Conservation (phyloP, 2,797 vertebrate genomes). For the Borostomias antarcticus region DNA sequence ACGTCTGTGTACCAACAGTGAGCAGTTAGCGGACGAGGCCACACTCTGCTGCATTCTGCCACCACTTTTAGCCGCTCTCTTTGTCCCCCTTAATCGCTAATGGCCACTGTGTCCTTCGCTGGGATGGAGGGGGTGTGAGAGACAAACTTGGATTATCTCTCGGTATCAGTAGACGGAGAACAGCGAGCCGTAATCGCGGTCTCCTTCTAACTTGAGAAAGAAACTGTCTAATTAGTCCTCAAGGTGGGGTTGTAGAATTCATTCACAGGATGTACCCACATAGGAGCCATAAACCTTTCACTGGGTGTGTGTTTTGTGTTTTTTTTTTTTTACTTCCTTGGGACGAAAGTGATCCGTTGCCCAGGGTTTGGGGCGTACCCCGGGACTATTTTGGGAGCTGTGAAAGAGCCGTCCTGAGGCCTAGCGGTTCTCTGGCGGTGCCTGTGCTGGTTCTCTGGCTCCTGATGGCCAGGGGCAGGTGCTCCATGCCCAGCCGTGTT, state of each 20-base stretch:
- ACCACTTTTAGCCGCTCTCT: neutral
- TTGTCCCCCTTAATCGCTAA: neutral
- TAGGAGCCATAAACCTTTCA: neutral
- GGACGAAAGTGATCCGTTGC: slow-evolving; percentile 53
- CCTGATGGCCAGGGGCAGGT: slow-evolving; percentile 62
- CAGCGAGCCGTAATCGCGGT: too few relatives aligned
- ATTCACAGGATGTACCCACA: neutral
- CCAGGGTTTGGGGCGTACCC: slow-evolving; percentile 55
- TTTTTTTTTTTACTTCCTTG: slow-evolving; percentile 48
- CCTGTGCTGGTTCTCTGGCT: slow-evolving; percentile 36
- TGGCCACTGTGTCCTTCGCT: neutral
- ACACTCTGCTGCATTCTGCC: neutral
- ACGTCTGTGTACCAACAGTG: neutral
- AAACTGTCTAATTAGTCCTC: neutral
- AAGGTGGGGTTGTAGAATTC: neutral
- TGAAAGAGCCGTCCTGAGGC: slow-evolving; percentile 60
- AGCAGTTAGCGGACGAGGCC: neutral
- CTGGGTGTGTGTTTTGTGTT: too few relatives aligned
- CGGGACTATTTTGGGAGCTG: slow-evolving; percentile 69
- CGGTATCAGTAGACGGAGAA: neutral
- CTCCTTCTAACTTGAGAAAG: neutral
- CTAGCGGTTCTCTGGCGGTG: slow-evolving; percentile 47
- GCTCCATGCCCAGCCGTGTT: slow-evolving; percentile 30
- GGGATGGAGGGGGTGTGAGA: neutral
- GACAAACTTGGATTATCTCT: neutral